Evolutionary conservation across 1,140 invertebrate genomes (phyloP), one percentile per base, ranked within the genome.

Genomic region (Telenomus remus): DNA sequence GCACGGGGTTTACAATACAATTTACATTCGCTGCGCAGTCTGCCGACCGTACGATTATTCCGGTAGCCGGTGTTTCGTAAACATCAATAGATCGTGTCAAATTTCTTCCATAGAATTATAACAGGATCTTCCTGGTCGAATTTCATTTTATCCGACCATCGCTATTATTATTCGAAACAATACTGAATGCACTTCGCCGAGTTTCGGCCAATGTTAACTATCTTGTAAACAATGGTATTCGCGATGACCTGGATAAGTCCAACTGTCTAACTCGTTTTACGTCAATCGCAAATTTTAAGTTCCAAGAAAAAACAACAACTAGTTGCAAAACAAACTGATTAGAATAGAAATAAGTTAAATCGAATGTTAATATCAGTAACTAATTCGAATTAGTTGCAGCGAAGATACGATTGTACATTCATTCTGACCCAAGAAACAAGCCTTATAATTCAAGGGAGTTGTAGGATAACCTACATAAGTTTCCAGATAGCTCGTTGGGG

Each of bases 401-500:
- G 19, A 27, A 27, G 2, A n/a, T 27, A 27, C 19, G 5, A 8
- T 39, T n/a, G 14, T 48, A 15, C 19, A 19, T 49, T 49, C 8
- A 39, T 39, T 11, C 61, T 65, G 61, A 55, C 61, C 51, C 48
- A 65, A 65, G 61, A 56, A 65, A 65, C 61, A 65, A 65, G 61
- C 53, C 51, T 56, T 65, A 53, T 68, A 68, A 68, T 59, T 68
- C 64, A 57, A 57, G 10, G 19, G 46, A 66, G 54, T 68, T 59
- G 54, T 51, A 54, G 43, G 46, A 61, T 61, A 61, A 61, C 46
- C 66, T 60, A 61, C 56, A 69, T 60, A 55, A 70, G 66, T 70
- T 70, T 70, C n/a, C 8, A 61, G 42, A 49, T 61, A 61, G 57
- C 50, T 60, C 15, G 50, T 54, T 35, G 39, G 35, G 57, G 51